phyloP scores from a whole-genome alignment of 2,113 vertebrate genomes.

The Bufo bufo region DNA sequence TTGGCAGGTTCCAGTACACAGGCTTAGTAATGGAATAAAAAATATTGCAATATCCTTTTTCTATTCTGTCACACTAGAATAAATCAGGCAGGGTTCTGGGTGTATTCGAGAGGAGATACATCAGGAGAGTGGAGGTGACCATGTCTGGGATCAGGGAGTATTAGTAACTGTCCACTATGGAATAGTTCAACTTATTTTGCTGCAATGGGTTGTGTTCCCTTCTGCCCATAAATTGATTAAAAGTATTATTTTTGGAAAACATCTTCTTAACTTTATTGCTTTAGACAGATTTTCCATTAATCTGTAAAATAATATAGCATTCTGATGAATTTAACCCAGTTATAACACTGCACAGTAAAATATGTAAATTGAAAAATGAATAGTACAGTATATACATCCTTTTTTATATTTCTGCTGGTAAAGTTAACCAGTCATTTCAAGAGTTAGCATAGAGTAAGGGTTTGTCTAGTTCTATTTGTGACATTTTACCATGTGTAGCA shows the following conservation, averaged over 20 bases:
- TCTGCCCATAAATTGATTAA: neutral
- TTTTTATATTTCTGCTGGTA: neutral
- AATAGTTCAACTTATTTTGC: constrained; percentile 1
- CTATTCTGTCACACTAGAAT: neutral
- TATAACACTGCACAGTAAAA: neutral
- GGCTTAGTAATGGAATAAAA: constrained; percentile 39
- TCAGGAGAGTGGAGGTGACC: constrained; percentile 33
- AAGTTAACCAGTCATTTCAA: too few relatives aligned
- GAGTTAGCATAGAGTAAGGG: neutral
- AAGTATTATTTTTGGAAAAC: constrained; percentile 14
- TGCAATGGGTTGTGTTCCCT: neutral
- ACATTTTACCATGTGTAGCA: neutral
- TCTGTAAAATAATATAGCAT: neutral
- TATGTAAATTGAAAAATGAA: neutral
- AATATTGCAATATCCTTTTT: constrained; percentile 35
- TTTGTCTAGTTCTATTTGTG: neutral
- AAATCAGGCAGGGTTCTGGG: constrained; percentile 27
- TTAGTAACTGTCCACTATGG: neutral
- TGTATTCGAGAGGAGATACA: constrained; percentile 1
- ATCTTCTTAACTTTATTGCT: neutral
- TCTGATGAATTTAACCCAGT: neutral
- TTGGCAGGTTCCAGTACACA: constrained; percentile 49
- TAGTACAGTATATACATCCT: neutral
- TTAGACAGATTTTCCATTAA: constrained; percentile 15
- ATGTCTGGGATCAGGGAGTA: neutral